Evolutionary conservation across 2,888 invertebrate species (phyloP).

Genomic region (Lottia scabra): DNA sequence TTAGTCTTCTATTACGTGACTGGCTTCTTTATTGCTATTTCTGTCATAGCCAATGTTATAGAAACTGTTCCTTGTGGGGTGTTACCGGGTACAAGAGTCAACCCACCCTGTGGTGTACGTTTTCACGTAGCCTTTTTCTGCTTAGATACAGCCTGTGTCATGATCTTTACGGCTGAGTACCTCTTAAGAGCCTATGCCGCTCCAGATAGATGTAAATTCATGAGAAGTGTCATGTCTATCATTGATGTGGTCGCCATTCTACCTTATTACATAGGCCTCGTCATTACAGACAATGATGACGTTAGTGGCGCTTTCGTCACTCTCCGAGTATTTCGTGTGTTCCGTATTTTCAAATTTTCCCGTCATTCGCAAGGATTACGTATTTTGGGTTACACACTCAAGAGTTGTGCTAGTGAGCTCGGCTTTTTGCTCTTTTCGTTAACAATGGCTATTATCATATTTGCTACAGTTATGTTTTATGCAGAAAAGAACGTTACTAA

Average conservation of each 20-base stretch:
- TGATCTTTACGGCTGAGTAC: constrained; percentile 99
- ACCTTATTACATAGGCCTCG: constrained; percentile 98
- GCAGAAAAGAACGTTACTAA: constrained; percentile 98
- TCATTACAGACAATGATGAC: constrained; percentile 97
- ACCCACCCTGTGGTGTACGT: constrained; percentile 90
- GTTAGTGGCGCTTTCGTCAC: constrained; percentile 99
- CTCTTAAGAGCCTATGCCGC: constrained; percentile 92
- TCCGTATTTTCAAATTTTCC: constrained; percentile 99
- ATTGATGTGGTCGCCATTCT: constrained; percentile 99
- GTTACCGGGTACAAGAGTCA: constrained; percentile 72
- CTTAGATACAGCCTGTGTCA: constrained; percentile 99
- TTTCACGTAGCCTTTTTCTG: constrained; percentile 96
- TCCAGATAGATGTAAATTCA: constrained; percentile 97
- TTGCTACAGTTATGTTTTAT: constrained; percentile 99
- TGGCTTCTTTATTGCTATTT: constrained; percentile 99
- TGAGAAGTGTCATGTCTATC: constrained; percentile 98
- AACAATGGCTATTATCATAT: constrained; percentile 99
- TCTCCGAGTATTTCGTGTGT: constrained; percentile 97
- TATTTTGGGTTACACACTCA: constrained; percentile 98
- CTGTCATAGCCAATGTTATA: constrained; percentile 98
- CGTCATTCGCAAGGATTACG: constrained; percentile 98
- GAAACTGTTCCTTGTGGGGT: constrained; percentile 96
- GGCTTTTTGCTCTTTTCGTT: constrained; percentile 99
- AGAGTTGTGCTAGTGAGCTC: constrained; percentile 98
- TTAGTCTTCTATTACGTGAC: constrained; percentile 99